A percentile compares a stretch with the other conserved stretches of the same genome.
Conservation (phyloP, 2,888 invertebrate species). For the Octodonta nipae region DNA sequence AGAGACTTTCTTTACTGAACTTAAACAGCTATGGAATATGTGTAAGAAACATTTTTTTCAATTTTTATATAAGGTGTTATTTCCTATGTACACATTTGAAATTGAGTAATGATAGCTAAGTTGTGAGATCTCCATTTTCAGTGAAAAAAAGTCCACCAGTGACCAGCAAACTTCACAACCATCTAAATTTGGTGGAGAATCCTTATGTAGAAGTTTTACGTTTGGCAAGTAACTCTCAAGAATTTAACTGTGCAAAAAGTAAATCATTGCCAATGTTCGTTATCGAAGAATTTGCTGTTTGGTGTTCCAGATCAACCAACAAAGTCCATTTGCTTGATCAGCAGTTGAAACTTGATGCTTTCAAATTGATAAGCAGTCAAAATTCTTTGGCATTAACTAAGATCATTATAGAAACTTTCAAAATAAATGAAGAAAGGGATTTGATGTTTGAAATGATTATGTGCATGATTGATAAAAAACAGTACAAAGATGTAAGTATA, state of each 20-base stretch:
- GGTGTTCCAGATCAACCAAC: slow-evolving; percentile 33
- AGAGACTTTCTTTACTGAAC: slow-evolving; percentile 35
- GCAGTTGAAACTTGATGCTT: slow-evolving; percentile 56
- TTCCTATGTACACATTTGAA: neutral
- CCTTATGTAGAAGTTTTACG: slow-evolving; percentile 46
- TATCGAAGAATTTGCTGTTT: slow-evolving; percentile 46
- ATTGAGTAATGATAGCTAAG: slow-evolving; percentile 2
- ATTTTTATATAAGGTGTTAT: neutral
- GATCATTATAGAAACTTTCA: slow-evolving; percentile 50
- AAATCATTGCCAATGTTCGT: slow-evolving; percentile 49
- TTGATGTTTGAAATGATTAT: slow-evolving; percentile 48
- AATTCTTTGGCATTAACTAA: slow-evolving; percentile 50
- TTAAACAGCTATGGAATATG: slow-evolving; percentile 30
- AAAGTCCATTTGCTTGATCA: slow-evolving; percentile 33
- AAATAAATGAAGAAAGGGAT: slow-evolving; percentile 47
- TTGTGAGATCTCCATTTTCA: slow-evolving; percentile 14
- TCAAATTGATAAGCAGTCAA: slow-evolving; percentile 56
- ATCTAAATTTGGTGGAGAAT: slow-evolving; percentile 36
- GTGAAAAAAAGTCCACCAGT: slow-evolving; percentile 34
- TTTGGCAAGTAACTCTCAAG: slow-evolving; percentile 47
- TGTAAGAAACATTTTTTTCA: slow-evolving; percentile 17
- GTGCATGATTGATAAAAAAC: slow-evolving; percentile 41
- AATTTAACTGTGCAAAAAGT: slow-evolving; percentile 48
- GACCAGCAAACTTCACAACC: slow-evolving; percentile 27
- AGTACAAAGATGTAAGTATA: slow-evolving; percentile 50